phyloP scores from a whole-genome alignment of 2,797 vertebrate genomes.

The Falco novaeseelandiae region DNA sequence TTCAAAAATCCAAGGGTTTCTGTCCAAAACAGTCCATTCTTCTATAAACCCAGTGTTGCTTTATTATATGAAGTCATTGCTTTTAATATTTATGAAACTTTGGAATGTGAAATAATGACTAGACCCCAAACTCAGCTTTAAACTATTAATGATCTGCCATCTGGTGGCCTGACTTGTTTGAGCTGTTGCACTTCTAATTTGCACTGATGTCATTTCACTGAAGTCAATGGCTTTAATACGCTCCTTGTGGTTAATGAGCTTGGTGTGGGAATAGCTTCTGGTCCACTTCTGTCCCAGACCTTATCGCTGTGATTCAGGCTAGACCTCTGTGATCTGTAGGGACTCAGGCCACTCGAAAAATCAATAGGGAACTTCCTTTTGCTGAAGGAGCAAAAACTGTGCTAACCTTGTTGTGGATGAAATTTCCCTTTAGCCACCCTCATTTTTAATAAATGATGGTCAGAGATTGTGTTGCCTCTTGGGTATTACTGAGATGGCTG shows the following conservation, averaged over 20 bases:
- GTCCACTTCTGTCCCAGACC: not conserved
- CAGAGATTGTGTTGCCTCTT: not conserved
- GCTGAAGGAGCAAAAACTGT: not conserved
- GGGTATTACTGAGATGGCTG: not conserved
- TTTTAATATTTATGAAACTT: not conserved
- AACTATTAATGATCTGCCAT: conserved; percentile 35
- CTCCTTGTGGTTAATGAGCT: not conserved
- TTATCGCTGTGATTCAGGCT: not conserved
- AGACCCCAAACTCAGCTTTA: not conserved
- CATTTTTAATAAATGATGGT: not conserved
- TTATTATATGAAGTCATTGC: not conserved
- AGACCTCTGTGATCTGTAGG: not conserved
- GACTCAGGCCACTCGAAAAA: not conserved
- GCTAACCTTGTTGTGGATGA: not conserved
- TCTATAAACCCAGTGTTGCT: not conserved
- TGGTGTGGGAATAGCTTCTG: not conserved
- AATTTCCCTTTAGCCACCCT: not conserved
- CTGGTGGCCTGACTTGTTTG: conserved; percentile 13
- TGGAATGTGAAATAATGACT: not conserved
- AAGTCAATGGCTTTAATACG: not conserved
- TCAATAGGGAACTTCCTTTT: not conserved
- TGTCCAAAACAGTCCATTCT: not conserved
- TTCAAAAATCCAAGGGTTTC: not conserved
- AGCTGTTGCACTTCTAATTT: not conserved
- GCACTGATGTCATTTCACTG: not conserved